Evolutionary conservation across 2,113 vertebrate genomes (phyloP), one percentile per base, ranked within the genome.

Genomic region (Plectropomus leopardus): DNA sequence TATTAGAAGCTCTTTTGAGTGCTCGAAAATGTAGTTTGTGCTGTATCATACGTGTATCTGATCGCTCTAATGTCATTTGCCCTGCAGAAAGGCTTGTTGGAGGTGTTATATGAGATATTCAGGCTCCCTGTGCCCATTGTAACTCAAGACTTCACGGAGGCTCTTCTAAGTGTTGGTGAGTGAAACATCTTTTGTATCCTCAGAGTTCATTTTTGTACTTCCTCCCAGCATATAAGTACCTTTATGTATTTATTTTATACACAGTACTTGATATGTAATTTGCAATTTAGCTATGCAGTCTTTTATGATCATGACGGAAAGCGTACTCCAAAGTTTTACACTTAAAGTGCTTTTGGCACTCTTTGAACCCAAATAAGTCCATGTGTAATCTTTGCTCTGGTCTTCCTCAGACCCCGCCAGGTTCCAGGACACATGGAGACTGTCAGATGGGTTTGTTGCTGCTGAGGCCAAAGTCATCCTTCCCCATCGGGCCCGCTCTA

Each of bases 81-180:
- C 54, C 87, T 90, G 11, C 90, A 99, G 98, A 95, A 96, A 92
- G 97, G 97, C 76, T 91, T 99, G 55, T 94, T 99, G 87, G 98
- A 99, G 90, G 97, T 99, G 80, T 95, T 99, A 55, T 99, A 98
- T 85, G 98, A 99, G 80, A 97, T 99, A 89, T 99, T 99, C 94
- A 96, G 98, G 71, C 97, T 99, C 84, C 97, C 98, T 88, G 92
- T 99, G 59, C 98, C 98, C 85, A 95, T 98, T 72, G 94, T 95
- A 48, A 98, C 98, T 51, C 96, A 97, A 87, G 97, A 99, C 85
- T 99, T 99, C 89, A 97, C 95, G 51, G 98, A 99, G 92, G 98
- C 96, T 75, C 95, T 99, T 86, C 94, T 98, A 66, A 99, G 97
- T 92, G 98, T 99, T 75, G 98, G 98, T 98, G 87, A 94, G 86